Evolutionary conservation across 2,113 vertebrate species (phyloP).

Genomic region (Erythrolamprus reginae): DNA sequence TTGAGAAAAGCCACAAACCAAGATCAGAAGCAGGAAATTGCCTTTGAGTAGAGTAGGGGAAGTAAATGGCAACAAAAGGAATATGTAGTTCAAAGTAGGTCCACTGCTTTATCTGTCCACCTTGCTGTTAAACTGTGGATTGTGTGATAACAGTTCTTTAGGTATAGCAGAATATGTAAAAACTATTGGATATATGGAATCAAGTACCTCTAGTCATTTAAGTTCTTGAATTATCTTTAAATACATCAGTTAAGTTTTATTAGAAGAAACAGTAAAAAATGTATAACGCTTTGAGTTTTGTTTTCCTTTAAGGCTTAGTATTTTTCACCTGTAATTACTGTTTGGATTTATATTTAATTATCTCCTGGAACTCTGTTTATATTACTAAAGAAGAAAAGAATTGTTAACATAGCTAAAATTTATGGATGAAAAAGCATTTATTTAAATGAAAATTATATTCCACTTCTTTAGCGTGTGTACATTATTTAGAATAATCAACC

Average conservation of each 20-base stretch:
- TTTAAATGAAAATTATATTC: neutral
- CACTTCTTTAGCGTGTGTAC: neutral
- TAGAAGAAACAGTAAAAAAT: neutral
- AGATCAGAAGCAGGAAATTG: neutral
- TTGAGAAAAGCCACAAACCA: neutral
- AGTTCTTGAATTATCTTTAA: neutral
- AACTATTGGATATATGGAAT: neutral
- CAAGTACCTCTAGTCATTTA: neutral
- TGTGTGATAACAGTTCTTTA: neutral
- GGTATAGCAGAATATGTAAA: neutral
- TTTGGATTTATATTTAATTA: neutral
- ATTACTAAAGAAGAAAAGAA: neutral
- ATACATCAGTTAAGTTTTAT: neutral
- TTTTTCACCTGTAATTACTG: neutral
- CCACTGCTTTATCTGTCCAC: neutral
- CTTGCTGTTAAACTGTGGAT: neutral
- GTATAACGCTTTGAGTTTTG: neutral
- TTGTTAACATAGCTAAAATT: neutral
- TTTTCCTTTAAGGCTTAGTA: neutral
- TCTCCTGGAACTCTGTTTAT: neutral
- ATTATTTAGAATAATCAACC: neutral
- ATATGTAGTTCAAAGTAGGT: neutral
- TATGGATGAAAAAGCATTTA: neutral
- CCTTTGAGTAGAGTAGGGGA: neutral
- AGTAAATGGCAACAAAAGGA: neutral